Conservation (phyloP, 2,113 vertebrate species). For the Lamprotornis superbus region DNA sequence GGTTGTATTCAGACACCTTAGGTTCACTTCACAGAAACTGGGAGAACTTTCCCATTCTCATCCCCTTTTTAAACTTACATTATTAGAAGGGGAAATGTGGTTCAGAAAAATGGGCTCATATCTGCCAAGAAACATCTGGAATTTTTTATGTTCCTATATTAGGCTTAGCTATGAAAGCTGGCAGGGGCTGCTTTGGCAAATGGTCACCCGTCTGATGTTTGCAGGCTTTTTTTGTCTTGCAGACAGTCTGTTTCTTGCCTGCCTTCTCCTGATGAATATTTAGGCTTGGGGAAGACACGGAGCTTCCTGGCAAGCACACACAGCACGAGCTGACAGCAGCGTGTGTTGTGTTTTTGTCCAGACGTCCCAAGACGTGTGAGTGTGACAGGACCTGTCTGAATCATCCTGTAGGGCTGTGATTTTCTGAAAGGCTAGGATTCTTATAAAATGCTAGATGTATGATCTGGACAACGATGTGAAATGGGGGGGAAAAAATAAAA, state of each 20-base stretch:
- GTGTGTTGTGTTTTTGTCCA: not conserved
- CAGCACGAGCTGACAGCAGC: not conserved
- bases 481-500: not conserved
- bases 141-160: not conserved
- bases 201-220: not conserved
- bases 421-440: not conserved
- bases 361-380: not conserved
- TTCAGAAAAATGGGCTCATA: not conserved
- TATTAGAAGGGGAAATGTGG: not conserved
- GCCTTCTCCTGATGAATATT: not conserved
- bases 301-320: not conserved
- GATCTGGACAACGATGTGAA: not conserved
- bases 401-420: not conserved
- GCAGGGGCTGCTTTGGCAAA: not conserved
- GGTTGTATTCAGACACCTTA: not conserved
- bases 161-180: not conserved
- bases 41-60: not conserved
- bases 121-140: constrained; percentile 2
- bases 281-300: not conserved
- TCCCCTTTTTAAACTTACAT: not conserved
- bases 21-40: not conserved
- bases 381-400: not conserved
- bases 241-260: not conserved
- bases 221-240: not conserved
- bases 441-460: not conserved